Percentiles rank a stretch among this genome's conserved stretches.
Conservation (phyloP, 2,888 invertebrate genomes). For the Abscondita cerata region DNA sequence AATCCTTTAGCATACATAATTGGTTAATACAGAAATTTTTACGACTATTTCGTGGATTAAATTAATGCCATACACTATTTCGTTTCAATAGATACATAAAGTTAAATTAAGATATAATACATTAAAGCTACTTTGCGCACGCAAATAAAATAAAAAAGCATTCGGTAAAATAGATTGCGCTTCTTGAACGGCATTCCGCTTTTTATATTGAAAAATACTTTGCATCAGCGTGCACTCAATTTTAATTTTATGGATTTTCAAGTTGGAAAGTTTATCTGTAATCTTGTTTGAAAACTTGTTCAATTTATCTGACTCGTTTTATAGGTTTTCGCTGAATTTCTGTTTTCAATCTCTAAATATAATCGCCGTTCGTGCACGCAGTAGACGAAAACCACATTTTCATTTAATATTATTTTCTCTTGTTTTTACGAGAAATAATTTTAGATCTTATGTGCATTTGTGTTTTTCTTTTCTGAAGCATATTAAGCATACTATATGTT, state of each 20-base stretch:
- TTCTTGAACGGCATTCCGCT: slow-evolving; percentile 5
- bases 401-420: slow-evolving; percentile 24
- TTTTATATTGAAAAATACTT: slow-evolving; percentile 20
- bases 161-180: slow-evolving; percentile 5
- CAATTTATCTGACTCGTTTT: slow-evolving; percentile 32
- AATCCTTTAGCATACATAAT: too few species aligned
- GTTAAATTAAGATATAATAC: too few species aligned
- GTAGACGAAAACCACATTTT: slow-evolving; percentile 22
- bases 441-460: slow-evolving; percentile 19
- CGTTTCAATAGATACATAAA: too few species aligned
- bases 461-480: too few species aligned
- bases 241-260: slow-evolving; percentile 34
- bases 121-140: too few species aligned
- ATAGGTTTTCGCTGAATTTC: slow-evolving; percentile 32
- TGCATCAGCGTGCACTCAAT: slow-evolving; percentile 23
- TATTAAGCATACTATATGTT: too few species aligned
- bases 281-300: slow-evolving; percentile 33
- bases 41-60: too few species aligned
- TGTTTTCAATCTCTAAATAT: slow-evolving; percentile 35
- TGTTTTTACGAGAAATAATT: slow-evolving; percentile 23
- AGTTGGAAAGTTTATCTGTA: slow-evolving; percentile 31
- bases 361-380: slow-evolving; percentile 29
- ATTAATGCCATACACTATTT: too few species aligned
- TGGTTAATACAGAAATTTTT: too few species aligned
- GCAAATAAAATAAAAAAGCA: background rate